Evolutionary conservation across 2,797 vertebrate species (phyloP), one percentile per base, ranked within the genome.

Genomic region (Australoheros facetus): DNA sequence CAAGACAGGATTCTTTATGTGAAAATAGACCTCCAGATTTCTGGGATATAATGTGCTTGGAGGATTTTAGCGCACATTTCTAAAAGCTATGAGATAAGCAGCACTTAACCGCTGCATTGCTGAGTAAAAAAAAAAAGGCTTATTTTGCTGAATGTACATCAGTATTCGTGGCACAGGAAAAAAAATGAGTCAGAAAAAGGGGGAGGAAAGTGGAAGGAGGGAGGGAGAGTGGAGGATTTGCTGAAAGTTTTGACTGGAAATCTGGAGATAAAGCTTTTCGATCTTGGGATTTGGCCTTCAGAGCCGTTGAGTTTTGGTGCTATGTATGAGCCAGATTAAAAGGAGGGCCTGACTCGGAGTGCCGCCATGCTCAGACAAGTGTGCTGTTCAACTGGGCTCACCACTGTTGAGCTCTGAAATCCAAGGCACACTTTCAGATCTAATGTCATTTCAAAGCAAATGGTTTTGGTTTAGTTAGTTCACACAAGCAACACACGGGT

Each of bases 301-400:
- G 83, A 90, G 89, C 80, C 6, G 1, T 17, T 3, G 77, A 71
- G 81, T 86, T 88, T 69, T 26, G 80, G 83, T 19, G 7, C 60
- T 1, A 32, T 16, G 75, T 17, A 34, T 83, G 80, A 85, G 77
- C 82, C 78, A 79, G 90, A 89, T 92, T 91, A 88, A 82, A 74
- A 79, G 4, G 73, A 82, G 45, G 82, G 79, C 54, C 79, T 16
- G 56, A 64, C 78, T 88, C 75, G 64, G 79, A 77, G 30, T 62
- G 53, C 73, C 58, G 5, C 37, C 37, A 3, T 71, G 77, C 77
- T 85, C 81, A 87, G 86, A 89, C 86, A 78, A 83, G 87, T 70
- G 87, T 85, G 81, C 77, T 91, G 85, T 92, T 92, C 90, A 85
- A 86, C 83, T 80, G 51, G 76, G 85, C 83, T 89, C 77, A 75